Evolutionary conservation across 2,888 invertebrate species (phyloP), one percentile per base, ranked within the genome.

Genomic region (Hetaerina titia): DNA sequence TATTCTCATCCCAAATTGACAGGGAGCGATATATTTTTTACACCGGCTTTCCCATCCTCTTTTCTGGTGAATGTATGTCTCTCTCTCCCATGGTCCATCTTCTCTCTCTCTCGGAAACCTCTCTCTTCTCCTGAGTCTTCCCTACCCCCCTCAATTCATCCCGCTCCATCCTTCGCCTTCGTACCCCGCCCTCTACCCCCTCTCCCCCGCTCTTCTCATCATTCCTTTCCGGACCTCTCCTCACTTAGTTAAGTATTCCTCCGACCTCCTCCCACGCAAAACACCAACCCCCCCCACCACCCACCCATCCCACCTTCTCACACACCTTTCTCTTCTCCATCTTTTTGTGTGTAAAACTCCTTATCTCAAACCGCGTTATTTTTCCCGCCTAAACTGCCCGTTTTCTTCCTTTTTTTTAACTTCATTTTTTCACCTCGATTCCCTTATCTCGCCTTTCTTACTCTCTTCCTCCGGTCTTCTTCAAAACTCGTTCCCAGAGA

Each of bases 361-460:
- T 90, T 90, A 69, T 92, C 92, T 92, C 92, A 11, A 69, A 69
- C 81, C 11, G 81, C 81, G 81, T 81, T 81, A 81, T 81, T 81
- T 81, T 81, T 31, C 81, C 81, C 81, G 81, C 81, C 92, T 92
- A 69, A 92, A 92, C 64, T 92, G 92, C 92, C 74, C 92, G 31
- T 92, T 90, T 92, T 45, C 92, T 69, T 90, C 25, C 22, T 92
- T 69, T 63, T n/a, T 92, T 92, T 81, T 31, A 13, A 1, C 15
- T 81, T 13, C 15, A 31, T 92, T 57, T 69, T 69, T 92, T 69
- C n/a, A 56, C 69, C 45, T 69, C 56, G 69, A 56, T 69, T 69
- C 69, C 56, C 64, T 92, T 69, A 69, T 56, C 69, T 58, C n/a
- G 22, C 89, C 89, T 15, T 89, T 92, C 69, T 74, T 74, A 69